Evolutionary conservation across 2,888 invertebrate species (phyloP).

Genomic region (Philereme transversata): DNA sequence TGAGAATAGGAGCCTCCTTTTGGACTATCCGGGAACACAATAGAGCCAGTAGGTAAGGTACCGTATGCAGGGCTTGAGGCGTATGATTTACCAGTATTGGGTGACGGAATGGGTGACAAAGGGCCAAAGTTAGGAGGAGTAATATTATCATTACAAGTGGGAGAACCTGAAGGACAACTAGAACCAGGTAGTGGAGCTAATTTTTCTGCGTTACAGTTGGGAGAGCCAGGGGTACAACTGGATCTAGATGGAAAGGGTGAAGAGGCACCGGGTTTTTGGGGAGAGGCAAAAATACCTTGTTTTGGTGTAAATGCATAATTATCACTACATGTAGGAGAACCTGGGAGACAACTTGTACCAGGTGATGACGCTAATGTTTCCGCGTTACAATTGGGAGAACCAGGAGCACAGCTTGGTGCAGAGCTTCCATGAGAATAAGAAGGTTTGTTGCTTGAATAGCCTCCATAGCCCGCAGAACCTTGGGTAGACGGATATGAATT

Average conservation of each 20-base stretch:
- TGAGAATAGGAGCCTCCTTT: conserved; percentile 3
- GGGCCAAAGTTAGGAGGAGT: conserved; percentile 1
- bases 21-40: not conserved
- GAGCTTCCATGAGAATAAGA: conserved; percentile 14
- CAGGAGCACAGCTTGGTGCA: conserved; percentile 19
- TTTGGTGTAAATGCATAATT: conserved; percentile 3
- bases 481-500: conserved; percentile 22
- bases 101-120: conserved; percentile 5
- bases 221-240: conserved; percentile 25
- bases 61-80: conserved; percentile 1
- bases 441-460: conserved; percentile 15
- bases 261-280: not conserved
- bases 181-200: conserved; percentile 4
- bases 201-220: conserved; percentile 15
- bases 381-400: conserved; percentile 22
- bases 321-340: conserved; percentile 13
- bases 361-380: conserved; percentile 6
- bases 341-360: conserved; percentile 11
- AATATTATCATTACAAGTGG: not conserved
- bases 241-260: conserved; percentile 7
- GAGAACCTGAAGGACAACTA: conserved; percentile 24
- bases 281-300: conserved; percentile 10
- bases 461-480: conserved; percentile 17
- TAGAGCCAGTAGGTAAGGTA: not conserved
- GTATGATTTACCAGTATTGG: conserved; percentile 1